Conservation (phyloP, 2,113 vertebrate genomes). For the Vulpes ferrilata region DNA sequence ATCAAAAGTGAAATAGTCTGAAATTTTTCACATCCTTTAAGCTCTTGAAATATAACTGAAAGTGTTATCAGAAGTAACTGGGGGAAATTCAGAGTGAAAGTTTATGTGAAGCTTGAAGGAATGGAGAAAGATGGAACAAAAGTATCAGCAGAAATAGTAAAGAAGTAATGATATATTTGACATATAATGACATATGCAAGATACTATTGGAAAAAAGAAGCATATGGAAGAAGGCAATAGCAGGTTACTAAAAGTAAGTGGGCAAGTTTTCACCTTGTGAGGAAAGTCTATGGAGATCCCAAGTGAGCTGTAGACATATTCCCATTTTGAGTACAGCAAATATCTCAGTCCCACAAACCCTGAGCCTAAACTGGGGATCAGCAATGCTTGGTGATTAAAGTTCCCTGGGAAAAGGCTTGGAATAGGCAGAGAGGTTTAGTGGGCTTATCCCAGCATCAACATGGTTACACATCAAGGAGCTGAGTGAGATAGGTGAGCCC, state of each 20-base stretch:
- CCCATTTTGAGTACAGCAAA: not conserved
- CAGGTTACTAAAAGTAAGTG: slow-evolving; percentile 19
- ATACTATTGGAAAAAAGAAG: not conserved
- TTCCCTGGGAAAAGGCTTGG: not conserved
- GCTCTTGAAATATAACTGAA: slow-evolving; percentile 40
- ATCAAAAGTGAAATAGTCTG: slow-evolving; percentile 21
- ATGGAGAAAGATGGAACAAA: not conserved
- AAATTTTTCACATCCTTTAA: not conserved
- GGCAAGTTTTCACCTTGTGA: not conserved
- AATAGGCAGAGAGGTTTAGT: not conserved
- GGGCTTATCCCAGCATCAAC: not conserved
- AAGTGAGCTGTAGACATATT: not conserved
- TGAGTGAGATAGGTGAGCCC: not conserved
- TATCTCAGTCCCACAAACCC: not conserved
- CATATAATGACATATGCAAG: not conserved
- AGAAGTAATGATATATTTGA: not conserved
- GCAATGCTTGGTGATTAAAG: not conserved
- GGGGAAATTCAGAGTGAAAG: slow-evolving; percentile 21
- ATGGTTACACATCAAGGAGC: not conserved
- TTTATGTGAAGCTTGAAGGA: not conserved
- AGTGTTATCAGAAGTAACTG: not conserved
- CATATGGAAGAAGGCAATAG: not conserved
- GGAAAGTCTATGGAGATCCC: not conserved
- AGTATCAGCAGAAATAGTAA: not conserved
- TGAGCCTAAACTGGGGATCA: not conserved